These are phyloP conservation scores for Acanthosepion esculentum DNA, from an alignment of 2,888 invertebrate species.

Conservation along the genomic window DNA sequence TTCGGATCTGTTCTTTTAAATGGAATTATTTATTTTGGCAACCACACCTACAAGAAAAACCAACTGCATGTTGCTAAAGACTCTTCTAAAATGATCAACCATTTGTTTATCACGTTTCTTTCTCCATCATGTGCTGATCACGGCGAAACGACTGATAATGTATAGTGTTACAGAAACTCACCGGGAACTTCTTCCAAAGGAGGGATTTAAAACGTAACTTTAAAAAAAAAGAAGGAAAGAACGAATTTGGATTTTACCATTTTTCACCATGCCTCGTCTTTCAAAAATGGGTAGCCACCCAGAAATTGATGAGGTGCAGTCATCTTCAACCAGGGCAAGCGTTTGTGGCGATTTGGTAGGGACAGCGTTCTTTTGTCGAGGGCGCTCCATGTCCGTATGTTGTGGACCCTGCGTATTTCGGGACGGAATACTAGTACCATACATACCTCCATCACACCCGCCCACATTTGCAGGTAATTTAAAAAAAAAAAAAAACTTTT, in stretches of 20 bases:
- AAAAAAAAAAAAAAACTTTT: neutral
- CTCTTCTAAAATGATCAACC: neutral
- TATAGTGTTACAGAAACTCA: neutral
- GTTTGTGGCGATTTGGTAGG: neutral
- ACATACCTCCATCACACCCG: neutral
- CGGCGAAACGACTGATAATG: neutral
- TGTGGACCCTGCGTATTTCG: neutral
- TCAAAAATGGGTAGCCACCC: conserved; percentile 21
- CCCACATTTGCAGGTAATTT: neutral
- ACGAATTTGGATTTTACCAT: neutral
- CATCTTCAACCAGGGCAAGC: neutral
- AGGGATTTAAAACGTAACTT: neutral
- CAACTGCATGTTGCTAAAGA: neutral
- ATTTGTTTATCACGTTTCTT: neutral
- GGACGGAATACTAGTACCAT: neutral
- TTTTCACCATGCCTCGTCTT: neutral
- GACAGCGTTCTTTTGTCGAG: neutral
- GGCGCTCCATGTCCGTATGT: neutral
- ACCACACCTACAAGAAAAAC: neutral
- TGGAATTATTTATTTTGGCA: neutral
- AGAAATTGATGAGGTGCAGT: neutral
- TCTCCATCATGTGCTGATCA: neutral
- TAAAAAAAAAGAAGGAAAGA: neutral
- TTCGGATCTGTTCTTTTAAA: no score
- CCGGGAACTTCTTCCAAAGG: neutral